Conservation (phyloP, 1,140 invertebrate genomes). For the Acyrthosiphon pisum region DNA sequence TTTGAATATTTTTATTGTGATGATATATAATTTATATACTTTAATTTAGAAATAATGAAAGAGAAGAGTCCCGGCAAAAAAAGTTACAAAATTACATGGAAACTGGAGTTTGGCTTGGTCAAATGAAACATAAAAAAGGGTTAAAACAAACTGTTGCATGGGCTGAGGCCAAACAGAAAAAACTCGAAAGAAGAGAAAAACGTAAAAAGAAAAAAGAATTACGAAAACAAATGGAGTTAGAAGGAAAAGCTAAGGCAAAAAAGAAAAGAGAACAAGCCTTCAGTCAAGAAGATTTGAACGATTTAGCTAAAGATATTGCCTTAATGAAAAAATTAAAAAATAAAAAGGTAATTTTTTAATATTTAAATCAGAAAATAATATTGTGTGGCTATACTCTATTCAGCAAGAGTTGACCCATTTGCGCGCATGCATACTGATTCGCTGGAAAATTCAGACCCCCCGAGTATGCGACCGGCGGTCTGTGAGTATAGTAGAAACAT, state of each 20-base stretch:
- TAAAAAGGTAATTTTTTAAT: slow-evolving; percentile 69
- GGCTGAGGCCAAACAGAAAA: slow-evolving; percentile 80
- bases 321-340: slow-evolving; percentile 89
- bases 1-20: background rate
- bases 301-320: slow-evolving; percentile 81
- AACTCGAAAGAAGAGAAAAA: slow-evolving; percentile 72
- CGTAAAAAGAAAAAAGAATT: slow-evolving; percentile 69
- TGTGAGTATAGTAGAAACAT: background rate
- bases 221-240: slow-evolving; percentile 65
- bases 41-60: slow-evolving; percentile 71
- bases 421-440: too few species aligned
- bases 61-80: slow-evolving; percentile 75
- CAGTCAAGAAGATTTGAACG: slow-evolving; percentile 80
- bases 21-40: background rate
- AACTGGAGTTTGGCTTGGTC: slow-evolving; percentile 81
- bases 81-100: slow-evolving; percentile 76
- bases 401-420: too few species aligned
- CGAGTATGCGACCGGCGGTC: too few species aligned
- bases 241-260: slow-evolving; percentile 63
- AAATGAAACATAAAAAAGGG: slow-evolving; percentile 68
- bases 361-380: background rate
- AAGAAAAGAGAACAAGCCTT: slow-evolving; percentile 67
- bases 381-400: too few species aligned
- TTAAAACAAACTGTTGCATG: slow-evolving; percentile 74
- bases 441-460: too few species aligned